Percentiles rank a stretch among this genome's conserved stretches.
Evolutionary conservation across 2,113 vertebrate species (phyloP).

Genomic region (Varanus komodoensis): DNA sequence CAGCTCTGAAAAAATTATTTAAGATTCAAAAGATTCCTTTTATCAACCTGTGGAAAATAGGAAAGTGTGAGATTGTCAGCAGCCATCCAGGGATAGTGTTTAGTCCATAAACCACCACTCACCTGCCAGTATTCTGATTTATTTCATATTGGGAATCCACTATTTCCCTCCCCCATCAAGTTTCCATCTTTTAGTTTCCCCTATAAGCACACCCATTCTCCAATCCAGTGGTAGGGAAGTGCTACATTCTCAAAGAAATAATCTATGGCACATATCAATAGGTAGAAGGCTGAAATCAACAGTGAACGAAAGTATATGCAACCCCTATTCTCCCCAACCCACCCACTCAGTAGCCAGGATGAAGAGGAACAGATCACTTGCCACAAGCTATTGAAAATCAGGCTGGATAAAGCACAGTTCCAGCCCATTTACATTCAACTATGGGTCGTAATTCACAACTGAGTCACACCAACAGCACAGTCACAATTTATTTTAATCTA

Average conservation of each 20-base stretch:
- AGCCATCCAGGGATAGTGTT: not conserved
- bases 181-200: not conserved
- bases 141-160: not conserved
- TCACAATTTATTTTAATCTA: not conserved
- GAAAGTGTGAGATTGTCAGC: not conserved
- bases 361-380: no score
- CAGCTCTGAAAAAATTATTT: not conserved
- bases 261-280: not conserved
- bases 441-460: not conserved
- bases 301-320: not conserved
- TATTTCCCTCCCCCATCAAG: not conserved
- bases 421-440: no score
- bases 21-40: not conserved
- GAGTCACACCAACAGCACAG: not conserved
- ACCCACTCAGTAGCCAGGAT: no score
- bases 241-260: not conserved
- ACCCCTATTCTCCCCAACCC: not conserved
- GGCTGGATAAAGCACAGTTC: not conserved
- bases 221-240: not conserved
- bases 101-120: not conserved
- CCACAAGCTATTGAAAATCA: not conserved
- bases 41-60: not conserved
- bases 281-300: no score
- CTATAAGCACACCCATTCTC: not conserved
- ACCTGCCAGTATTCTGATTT: not conserved